A percentile compares a stretch with the other conserved stretches of the same genome.
Evolutionary conservation across 2,113 vertebrate species (phyloP).

Genomic region (Odocoileus virginianus): DNA sequence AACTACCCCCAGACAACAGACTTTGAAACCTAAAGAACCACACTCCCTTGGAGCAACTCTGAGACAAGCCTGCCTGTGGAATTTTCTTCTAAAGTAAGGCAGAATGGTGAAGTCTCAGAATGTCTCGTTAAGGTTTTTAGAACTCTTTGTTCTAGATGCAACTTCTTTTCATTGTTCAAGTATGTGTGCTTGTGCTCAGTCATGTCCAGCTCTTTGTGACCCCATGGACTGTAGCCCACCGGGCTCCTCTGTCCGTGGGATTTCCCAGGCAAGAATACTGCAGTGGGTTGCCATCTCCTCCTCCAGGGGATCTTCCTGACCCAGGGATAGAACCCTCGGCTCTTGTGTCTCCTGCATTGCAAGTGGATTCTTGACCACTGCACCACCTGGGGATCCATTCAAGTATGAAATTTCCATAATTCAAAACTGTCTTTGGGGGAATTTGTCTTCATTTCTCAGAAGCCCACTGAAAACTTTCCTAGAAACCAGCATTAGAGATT

Average conservation of each 20-base stretch:
- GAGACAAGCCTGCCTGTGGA: neutral
- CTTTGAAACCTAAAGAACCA: neutral
- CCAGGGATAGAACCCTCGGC: neutral
- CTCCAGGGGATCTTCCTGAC: neutral
- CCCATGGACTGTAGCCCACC: neutral
- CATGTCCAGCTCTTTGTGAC: neutral
- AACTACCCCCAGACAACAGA: neutral
- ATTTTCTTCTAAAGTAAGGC: neutral
- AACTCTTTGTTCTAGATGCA: neutral
- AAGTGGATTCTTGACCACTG: neutral
- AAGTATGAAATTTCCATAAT: neutral
- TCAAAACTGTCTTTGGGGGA: neutral
- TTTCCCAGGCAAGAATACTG: neutral
- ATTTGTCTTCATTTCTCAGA: conserved; percentile 4
- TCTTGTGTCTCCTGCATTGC: neutral
- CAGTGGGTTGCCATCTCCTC: neutral
- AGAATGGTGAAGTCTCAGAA: neutral
- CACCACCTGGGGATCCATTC: neutral
- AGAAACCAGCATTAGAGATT: neutral
- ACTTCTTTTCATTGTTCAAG: neutral
- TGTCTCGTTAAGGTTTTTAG: neutral
- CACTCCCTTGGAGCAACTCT: neutral
- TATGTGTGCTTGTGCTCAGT: neutral
- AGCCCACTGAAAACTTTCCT: neutral
- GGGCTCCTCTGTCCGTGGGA: neutral